phyloP scores from a whole-genome alignment of 2,888 invertebrate genomes.

The Trissolcus brochymenae region DNA sequence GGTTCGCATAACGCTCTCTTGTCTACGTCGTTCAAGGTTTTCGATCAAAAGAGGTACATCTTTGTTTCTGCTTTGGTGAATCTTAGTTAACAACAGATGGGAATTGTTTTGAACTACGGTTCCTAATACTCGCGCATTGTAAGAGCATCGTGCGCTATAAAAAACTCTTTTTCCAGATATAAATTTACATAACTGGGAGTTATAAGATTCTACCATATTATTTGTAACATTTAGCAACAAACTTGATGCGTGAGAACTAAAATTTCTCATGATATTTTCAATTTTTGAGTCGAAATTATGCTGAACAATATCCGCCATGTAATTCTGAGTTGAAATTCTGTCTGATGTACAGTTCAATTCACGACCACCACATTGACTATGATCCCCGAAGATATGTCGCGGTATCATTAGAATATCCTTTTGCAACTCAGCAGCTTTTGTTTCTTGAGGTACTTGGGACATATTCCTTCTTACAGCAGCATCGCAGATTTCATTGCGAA shows the following conservation, averaged over 20 bases:
- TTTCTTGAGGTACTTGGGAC: background rate
- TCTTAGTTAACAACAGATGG: slow-evolving; percentile 5
- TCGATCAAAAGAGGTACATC: background rate
- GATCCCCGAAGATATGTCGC: slow-evolving; percentile 39
- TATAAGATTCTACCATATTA: slow-evolving; percentile 36
- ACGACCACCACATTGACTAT: slow-evolving; percentile 4
- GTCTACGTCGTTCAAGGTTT: slow-evolving; percentile 2
- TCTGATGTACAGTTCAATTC: slow-evolving; percentile 4
- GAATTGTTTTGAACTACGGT: slow-evolving; percentile 28
- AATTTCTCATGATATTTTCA: background rate
- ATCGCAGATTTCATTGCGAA: slow-evolving; percentile 5
- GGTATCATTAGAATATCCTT: slow-evolving; percentile 32
- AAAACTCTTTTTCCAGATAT: slow-evolving; percentile 34
- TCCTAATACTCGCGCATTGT: slow-evolving; percentile 8
- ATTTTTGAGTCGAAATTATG: slow-evolving; percentile 12
- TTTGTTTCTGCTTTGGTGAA: slow-evolving; percentile 2
- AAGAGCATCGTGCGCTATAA: slow-evolving; percentile 14
- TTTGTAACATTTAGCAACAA: slow-evolving; percentile 34
- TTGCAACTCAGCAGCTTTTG: background rate
- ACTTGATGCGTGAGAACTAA: slow-evolving; percentile 27
- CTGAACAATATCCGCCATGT: background rate
- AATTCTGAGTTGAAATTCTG: background rate
- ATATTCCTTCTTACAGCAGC: background rate
- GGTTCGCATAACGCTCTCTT: background rate
- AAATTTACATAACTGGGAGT: slow-evolving; percentile 24